Evolutionary conservation across 2,797 vertebrate species (phyloP).

Genomic region (Coracias cyanogaster): DNA sequence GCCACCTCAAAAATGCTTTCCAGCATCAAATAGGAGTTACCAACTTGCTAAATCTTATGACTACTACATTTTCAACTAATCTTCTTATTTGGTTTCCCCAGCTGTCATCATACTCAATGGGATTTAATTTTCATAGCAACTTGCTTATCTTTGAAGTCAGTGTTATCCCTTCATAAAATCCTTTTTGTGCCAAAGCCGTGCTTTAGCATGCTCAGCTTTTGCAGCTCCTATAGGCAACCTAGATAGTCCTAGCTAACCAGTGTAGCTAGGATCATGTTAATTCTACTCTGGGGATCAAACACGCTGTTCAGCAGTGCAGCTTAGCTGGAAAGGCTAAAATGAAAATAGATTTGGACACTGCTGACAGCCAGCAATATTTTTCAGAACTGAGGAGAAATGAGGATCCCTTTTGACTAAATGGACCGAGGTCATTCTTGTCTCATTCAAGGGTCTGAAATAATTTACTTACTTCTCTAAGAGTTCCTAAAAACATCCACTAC

Average conservation of each 20-base stretch:
- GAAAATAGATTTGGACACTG: neutral
- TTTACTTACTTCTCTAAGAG: neutral
- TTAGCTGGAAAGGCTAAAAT: neutral
- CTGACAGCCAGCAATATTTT: neutral
- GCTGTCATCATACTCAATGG: conserved; percentile 4
- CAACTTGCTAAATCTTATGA: neutral
- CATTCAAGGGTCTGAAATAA: neutral
- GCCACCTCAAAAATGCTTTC: conserved; percentile 1
- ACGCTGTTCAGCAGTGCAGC: neutral
- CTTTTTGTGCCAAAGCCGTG: neutral
- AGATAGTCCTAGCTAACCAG: neutral
- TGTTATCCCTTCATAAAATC: conserved; percentile 44
- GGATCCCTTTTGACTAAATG: neutral
- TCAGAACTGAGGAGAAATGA: neutral
- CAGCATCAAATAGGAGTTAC: neutral
- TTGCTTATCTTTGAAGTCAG: conserved; percentile 67
- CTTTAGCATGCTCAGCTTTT: neutral
- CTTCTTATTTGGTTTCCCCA: conserved; percentile 53
- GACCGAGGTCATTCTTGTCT: neutral
- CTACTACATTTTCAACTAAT: conserved; percentile 11
- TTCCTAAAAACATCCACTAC: neutral
- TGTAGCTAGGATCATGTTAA: neutral
- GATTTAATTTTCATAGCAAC: conserved; percentile 55
- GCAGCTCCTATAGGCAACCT: neutral
- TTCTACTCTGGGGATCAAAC: conserved; percentile 7